These are phyloP conservation scores for Ypsolopha scabrella DNA, from an alignment of 2,888 invertebrate species.

Conservation along the genomic window DNA sequence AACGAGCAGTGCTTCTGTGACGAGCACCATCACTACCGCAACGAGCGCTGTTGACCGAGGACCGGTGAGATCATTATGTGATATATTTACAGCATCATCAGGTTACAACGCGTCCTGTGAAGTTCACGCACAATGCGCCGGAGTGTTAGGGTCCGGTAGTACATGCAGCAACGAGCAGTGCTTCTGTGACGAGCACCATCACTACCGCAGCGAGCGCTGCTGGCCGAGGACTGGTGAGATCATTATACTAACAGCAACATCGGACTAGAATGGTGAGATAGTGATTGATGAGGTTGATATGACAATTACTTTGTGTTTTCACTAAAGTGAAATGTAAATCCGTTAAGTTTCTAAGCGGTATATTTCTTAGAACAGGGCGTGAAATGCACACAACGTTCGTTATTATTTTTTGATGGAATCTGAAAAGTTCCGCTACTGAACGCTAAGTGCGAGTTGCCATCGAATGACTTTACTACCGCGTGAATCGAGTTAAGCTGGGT, in stretches of 20 bases:
- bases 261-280: slow-evolving; percentile 15
- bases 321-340: no score
- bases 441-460: no score
- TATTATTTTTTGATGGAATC: no score
- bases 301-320: no score
- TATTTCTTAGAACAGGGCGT: no score
- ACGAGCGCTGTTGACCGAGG: slow-evolving; percentile 37
- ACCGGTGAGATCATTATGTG: slow-evolving; percentile 25
- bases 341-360: no score
- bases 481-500: no score
- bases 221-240: slow-evolving; percentile 39
- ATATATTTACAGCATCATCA: slow-evolving; percentile 17
- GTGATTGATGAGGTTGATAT: no score
- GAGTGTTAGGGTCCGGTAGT: slow-evolving; percentile 24
- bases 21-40: slow-evolving; percentile 25
- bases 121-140: slow-evolving; percentile 31
- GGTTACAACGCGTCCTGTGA: slow-evolving; percentile 21
- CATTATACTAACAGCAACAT: slow-evolving; percentile 17
- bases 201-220: slow-evolving; percentile 36
- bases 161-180: slow-evolving; percentile 32
- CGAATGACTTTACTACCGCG: no score
- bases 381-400: no score
- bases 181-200: slow-evolving; percentile 21
- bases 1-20: slow-evolving; percentile 31
- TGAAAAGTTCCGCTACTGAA: no score